Conservation (phyloP, 2,888 invertebrate genomes). For the Branchinecta sandiegonensis region DNA sequence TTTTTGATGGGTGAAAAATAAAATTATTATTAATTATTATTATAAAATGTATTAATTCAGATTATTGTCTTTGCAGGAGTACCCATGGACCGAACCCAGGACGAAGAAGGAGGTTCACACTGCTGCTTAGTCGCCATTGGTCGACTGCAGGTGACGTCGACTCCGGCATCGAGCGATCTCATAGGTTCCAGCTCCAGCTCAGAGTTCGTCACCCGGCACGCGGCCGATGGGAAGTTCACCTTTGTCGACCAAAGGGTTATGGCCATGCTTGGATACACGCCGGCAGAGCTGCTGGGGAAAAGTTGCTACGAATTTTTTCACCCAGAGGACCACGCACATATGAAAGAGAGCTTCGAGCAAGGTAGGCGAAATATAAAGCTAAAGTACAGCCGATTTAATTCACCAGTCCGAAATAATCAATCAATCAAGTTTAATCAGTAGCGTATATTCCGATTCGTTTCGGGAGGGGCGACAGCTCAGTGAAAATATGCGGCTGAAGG, state of each 20-base stretch:
- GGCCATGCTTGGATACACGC: conserved; percentile 77
- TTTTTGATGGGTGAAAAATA: no score
- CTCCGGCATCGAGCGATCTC: conserved; percentile 80
- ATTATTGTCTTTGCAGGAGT: conserved; percentile 43
- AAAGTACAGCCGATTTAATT: conserved; percentile 34
- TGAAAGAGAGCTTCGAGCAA: conserved; percentile 96
- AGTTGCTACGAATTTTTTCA: conserved; percentile 96
- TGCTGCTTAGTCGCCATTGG: conserved; percentile 98
- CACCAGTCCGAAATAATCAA: no score
- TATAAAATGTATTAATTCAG: no score
- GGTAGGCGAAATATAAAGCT: conserved; percentile 39
- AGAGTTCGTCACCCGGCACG: conserved; percentile 94
- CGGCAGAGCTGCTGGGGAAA: conserved; percentile 86
- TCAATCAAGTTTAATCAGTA: no score
- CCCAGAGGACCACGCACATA: conserved; percentile 87
- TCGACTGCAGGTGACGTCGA: conserved; percentile 86
- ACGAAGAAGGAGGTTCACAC: conserved; percentile 53
- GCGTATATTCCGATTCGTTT: no score
- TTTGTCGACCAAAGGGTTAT: conserved; percentile 96
- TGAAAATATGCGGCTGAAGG: no score
- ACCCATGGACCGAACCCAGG: conserved; percentile 56
- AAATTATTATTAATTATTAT: no score
- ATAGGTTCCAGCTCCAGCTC: conserved; percentile 64
- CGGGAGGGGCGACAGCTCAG: no score
- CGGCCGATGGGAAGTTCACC: conserved; percentile 92